phyloP scores from a whole-genome alignment of 1,140 invertebrate genomes.

The Drosophila kepulauana region DNA sequence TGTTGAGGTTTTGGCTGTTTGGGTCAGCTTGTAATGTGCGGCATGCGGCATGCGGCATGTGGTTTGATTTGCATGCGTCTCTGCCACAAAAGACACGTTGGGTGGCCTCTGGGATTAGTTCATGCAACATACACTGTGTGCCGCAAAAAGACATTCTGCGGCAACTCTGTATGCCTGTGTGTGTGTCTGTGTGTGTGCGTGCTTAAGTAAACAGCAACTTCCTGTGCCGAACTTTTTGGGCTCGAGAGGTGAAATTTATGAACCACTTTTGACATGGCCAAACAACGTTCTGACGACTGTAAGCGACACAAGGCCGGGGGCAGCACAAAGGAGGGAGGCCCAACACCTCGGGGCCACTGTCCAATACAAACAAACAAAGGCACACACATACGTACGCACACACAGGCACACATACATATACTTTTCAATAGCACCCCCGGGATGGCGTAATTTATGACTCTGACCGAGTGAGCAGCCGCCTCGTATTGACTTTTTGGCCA shows the following conservation, averaged over 20 bases:
- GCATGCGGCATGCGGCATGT: conserved; percentile 51
- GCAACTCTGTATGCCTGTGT: conserved; percentile 14
- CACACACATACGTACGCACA: conserved; percentile 8
- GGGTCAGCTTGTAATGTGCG: conserved; percentile 73
- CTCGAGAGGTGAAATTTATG: conserved; percentile 64
- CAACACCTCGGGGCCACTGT: conserved; percentile 65
- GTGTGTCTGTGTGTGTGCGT: conserved; percentile 12
- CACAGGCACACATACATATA: conserved; percentile 30
- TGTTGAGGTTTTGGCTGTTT: conserved; percentile 60
- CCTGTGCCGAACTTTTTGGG: conserved; percentile 70
- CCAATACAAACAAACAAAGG: conserved; percentile 54
- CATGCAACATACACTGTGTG: not conserved
- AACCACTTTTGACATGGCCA: conserved; percentile 75
- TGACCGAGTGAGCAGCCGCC: conserved; percentile 65
- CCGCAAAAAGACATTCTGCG: conserved; percentile 49
- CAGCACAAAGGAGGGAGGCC: conserved; percentile 38
- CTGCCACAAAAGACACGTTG: conserved; percentile 24
- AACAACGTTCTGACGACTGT: conserved; percentile 32
- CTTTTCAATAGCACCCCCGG: conserved; percentile 78
- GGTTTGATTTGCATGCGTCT: conserved; percentile 69
- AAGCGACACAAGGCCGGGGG: conserved; percentile 24
- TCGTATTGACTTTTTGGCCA: conserved; percentile 70
- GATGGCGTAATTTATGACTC: conserved; percentile 81
- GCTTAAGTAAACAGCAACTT: conserved; percentile 78
- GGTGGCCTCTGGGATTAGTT: conserved; percentile 44